These are phyloP conservation scores for Apodemus sylvaticus DNA, from an alignment of 2,113 vertebrate genomes.

Conservation along the genomic window DNA sequence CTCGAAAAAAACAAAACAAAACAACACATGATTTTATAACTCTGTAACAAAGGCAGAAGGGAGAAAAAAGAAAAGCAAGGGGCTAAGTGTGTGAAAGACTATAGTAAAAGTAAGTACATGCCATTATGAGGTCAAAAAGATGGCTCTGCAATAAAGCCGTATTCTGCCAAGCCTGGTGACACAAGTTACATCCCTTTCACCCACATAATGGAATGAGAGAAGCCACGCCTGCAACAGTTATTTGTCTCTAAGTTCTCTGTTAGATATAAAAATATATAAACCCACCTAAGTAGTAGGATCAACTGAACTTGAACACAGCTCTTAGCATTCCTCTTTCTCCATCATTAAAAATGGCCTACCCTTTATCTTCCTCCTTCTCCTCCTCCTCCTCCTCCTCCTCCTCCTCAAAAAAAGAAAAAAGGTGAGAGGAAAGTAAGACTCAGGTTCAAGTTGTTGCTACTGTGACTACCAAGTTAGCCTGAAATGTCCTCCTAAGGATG, in stretches of 20 bases:
- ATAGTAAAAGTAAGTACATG: not conserved
- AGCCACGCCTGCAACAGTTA: not conserved
- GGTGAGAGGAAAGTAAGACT: not conserved
- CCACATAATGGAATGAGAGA: not conserved
- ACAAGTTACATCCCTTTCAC: not conserved
- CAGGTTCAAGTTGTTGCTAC: not conserved
- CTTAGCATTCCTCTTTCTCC: not conserved
- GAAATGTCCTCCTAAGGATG: not conserved
- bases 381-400: too few relatives aligned
- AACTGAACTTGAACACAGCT: not conserved
- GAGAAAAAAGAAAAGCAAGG: not conserved
- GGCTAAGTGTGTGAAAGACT: not conserved
- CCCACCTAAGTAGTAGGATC: not conserved
- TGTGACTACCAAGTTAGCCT: not conserved
- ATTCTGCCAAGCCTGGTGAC: not conserved
- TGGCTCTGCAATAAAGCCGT: not conserved
- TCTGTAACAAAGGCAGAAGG: not conserved
- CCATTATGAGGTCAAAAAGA: not conserved
- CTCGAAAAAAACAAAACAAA: too few relatives aligned
- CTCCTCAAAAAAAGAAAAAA: not conserved
- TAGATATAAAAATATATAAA: not conserved
- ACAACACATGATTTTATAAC: not conserved
- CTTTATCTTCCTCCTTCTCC: too few relatives aligned
- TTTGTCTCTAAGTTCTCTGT: not conserved
- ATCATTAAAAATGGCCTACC: accelerated